A percentile compares a stretch with the other conserved stretches of the same genome.
phyloP scores from a whole-genome alignment of 1,140 invertebrate species.

The Pristionchus pacificus region DNA sequence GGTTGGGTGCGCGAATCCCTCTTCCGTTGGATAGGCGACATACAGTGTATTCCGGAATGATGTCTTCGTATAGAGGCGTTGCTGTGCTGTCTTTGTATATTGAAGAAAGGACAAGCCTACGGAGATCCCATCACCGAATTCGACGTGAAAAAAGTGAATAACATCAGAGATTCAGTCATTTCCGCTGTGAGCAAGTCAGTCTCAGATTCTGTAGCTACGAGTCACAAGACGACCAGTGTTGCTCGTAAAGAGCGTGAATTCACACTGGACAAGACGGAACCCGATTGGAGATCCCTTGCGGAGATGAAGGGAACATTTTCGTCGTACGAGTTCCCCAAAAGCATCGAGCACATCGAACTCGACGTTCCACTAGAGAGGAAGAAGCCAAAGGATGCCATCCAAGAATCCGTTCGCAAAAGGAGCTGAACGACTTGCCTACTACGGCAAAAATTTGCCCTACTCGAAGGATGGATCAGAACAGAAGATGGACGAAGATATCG shows the following conservation, averaged over 20 bases:
- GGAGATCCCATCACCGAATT: constrained; percentile 12
- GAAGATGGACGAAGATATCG: neutral
- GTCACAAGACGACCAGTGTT: neutral
- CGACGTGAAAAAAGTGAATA: constrained; percentile 7
- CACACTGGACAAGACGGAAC: neutral
- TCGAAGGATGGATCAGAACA: neutral
- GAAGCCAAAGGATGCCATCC: constrained; percentile 6
- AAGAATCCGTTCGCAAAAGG: constrained; percentile 27
- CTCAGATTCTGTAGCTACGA: neutral
- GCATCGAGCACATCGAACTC: constrained; percentile 23
- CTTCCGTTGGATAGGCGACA: no score
- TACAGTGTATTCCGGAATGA: no score
- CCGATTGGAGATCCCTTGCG: neutral
- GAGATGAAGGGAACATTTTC: constrained; percentile 18
- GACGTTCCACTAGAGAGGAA: constrained; percentile 16
- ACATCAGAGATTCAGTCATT: constrained; percentile 9
- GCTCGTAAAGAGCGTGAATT: neutral
- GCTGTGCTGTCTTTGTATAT: no score
- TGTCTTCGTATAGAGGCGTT: no score
- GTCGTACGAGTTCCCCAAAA: constrained; percentile 18
- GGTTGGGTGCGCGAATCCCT: no score
- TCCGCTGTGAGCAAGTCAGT: neutral
- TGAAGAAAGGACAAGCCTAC: no score
- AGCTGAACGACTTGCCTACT: constrained; percentile 24
- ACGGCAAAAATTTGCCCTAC: constrained; percentile 15